Evolutionary conservation across 2,888 invertebrate genomes (phyloP), one percentile per base, ranked within the genome.

Genomic region (Teinopalpus imperialis): DNA sequence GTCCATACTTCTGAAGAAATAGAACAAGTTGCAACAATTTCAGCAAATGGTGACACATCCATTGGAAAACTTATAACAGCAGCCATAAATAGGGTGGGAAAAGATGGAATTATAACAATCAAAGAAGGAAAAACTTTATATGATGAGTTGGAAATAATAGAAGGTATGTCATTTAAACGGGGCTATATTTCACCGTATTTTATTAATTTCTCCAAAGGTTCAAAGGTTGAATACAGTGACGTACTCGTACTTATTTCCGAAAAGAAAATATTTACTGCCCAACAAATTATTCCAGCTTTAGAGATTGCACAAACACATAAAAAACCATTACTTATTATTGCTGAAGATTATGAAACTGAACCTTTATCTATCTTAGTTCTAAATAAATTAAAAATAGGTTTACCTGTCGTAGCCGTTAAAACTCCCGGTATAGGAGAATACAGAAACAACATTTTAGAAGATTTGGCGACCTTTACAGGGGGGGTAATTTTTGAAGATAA

Each of bases 101-200:
- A 96, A 69, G 97, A 98, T 78, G 99, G 99, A 42, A 98, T 99
- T 16, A 98, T 99, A 54, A 99, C 99, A 3, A 98, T 99, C 0
- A 99, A 99, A 86, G 98, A 99, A 81, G 99, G 99, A 7, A 99
- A 99, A 89, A 99, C 98, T 0, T 85, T 99, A 43, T 90, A 90
- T 46, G 98, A 99, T 86, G 98, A 99, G 76, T 85, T 99, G 49
- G 98, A 99, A 89, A 57, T 97, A 13, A 96, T 96, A 67, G 99
- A 99, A 83, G 99, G 99, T 41, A 97, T 99, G 97, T 97, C 98
- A 83, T 98, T 99, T 81, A 99, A 99, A 68, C 92, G 98, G 50
- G 99, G 99, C 30, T 99, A 96, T 81, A 97, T 99, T 69, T 99
- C 99, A 2, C 99, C 99, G 0, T 99, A 99, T 77, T 99, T 99